Percentiles rank a stretch among this genome's conserved stretches.
Conservation (phyloP, 2,888 invertebrate species). For the Trachelus stipa region DNA sequence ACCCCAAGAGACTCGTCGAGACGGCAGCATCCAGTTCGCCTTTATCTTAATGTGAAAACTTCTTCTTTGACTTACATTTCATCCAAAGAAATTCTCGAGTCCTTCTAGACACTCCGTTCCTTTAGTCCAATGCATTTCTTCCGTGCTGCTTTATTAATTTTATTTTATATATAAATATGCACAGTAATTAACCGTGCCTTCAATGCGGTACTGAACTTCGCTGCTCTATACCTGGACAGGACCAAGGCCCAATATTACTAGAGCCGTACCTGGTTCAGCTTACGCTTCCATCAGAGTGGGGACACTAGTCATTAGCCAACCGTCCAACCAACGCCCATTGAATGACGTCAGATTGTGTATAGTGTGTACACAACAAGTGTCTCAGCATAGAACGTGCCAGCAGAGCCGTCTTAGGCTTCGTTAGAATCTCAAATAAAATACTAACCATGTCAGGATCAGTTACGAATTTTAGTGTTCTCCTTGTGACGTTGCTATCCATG, state of each 20-base stretch:
- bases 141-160: background rate
- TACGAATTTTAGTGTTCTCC: background rate
- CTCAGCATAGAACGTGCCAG: background rate
- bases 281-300: background rate
- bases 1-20: background rate
- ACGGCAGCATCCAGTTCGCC: slow-evolving; percentile 7
- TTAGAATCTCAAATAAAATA: background rate
- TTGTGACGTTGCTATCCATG: background rate
- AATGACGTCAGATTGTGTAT: slow-evolving; percentile 44
- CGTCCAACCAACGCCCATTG: slow-evolving; percentile 48
- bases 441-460: background rate
- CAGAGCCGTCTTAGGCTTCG: background rate
- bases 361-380: slow-evolving; percentile 33
- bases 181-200: background rate
- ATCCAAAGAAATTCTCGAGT: background rate
- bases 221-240: background rate
- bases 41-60: slow-evolving; percentile 36
- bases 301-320: background rate
- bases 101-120: background rate
- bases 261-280: background rate
- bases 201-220: background rate
- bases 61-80: slow-evolving; percentile 30
- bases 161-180: background rate
- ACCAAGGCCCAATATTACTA: background rate
- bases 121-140: background rate